Evolutionary conservation across 2,797 vertebrate genomes (phyloP).

Genomic region (Neomorphus geoffroyi): DNA sequence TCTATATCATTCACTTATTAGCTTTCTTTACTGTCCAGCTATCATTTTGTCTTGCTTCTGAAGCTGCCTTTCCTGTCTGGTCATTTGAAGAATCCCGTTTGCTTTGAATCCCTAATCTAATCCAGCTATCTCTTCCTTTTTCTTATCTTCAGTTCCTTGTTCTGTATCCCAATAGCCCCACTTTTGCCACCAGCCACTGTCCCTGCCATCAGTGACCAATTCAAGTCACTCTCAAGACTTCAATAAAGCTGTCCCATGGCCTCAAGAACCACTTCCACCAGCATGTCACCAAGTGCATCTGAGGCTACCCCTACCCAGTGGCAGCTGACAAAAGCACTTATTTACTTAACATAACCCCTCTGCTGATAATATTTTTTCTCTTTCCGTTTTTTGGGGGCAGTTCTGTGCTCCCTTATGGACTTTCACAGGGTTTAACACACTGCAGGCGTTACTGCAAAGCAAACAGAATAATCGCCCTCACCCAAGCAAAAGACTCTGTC

Average conservation of each 20-base stretch:
- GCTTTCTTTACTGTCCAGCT: not conserved
- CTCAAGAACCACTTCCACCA: not conserved
- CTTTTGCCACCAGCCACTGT: not conserved
- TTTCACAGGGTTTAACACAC: not conserved
- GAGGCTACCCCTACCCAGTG: not conserved
- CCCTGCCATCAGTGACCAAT: not conserved
- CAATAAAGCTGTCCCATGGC: not conserved
- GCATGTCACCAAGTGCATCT: not conserved
- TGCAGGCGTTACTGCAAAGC: not conserved
- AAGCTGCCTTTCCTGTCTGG: not conserved
- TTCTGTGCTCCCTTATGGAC: not conserved
- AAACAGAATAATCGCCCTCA: not conserved
- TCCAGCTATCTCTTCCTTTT: not conserved
- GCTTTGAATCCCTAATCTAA: not conserved
- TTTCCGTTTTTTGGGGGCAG: not conserved
- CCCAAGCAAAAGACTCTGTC: not conserved
- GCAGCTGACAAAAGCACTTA: not conserved
- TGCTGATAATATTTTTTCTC: not conserved
- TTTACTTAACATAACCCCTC: not conserved
- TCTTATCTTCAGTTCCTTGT: not conserved
- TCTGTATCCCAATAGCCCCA: not conserved
- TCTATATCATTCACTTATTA: slow-evolving; percentile 4
- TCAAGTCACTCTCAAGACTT: not conserved
- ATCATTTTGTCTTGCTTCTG: not conserved
- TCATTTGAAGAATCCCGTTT: not conserved